Evolutionary conservation across 2,113 vertebrate species (phyloP), one percentile per base, ranked within the genome.

Genomic region (Glareola pratincola): DNA sequence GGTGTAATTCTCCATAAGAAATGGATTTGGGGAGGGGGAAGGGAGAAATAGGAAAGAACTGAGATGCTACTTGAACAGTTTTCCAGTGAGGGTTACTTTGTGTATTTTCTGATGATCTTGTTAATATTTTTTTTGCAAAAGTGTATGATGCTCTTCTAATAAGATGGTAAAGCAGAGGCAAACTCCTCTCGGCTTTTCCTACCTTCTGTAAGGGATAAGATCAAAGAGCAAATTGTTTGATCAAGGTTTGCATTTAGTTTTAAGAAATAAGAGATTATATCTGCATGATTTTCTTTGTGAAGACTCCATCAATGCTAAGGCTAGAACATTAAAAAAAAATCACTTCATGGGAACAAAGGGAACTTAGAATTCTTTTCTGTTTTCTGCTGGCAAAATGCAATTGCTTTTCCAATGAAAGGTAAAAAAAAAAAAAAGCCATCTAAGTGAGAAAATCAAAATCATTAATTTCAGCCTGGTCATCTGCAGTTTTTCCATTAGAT

Each of bases 171-270:
- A 94, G 39, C 53, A 94, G 83, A 93, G 59, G 50, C 57, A 96
- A 94, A 94, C 66, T 85, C 62, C 84, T 96, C 87, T 90, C 53
- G 8, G 47, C 76, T 91, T 96, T 78, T 68, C 74, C 79, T 93
- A 85, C 82, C 77, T 92, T 94, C 57, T 29, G 3, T 36, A 53
- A 89, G 30, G 84, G 69, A 88, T 84, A 85, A 83, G 96, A 98
- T 97, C 96, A 97, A 96, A 98, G 94, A 97, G 86, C 91, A 97
- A 96, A 94, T 84, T 91, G 41, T 96, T 77, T 97, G 76, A 92
- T 96, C 72, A 57, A 51, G 68, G 62, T 45, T 71, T 94, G 54
- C 17, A 34, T 94, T 97, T 96, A 92, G 92, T 93, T 96, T 90
- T 92, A 71, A 89, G 90, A 93, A 96, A 92, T 88, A 75, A 69